Base-by-base conservation (phyloP, 2,888 invertebrate species). In the Pheosia gnoma region DNA sequence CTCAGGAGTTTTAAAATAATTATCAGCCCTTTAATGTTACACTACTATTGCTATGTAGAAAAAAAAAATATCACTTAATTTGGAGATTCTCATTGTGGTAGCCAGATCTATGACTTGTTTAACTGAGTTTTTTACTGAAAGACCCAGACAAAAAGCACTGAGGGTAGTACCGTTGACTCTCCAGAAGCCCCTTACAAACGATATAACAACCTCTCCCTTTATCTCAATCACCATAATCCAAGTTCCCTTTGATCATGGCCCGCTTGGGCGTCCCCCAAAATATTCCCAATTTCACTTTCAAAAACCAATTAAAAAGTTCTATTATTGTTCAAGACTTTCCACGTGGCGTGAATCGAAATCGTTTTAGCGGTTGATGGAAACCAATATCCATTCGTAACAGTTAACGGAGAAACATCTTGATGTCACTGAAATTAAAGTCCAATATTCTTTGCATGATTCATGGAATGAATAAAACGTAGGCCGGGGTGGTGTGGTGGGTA, bases 361-460 rank as follows among this genome's bases (percentile, higher is more conserved):
- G 39, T 59, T 65, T 63, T 60, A 72, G 73, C 77, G 69, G 74
- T 76, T 71, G 74, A 73, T 69, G 70, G 72, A 76, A 77, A 68
- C 65, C 70, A 71, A 75, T 71, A 74, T 74, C 58, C 61, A 61
- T 64, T 65, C 25, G 11, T 39, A 61, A 11, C 54, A 10, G 51
- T 59, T 41, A 59, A 36, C 57, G 49, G 45, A 70, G 65, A 70
- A 66, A 66, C 61, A 61, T 57, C 59, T 65, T 67, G 74, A 65
- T 67, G 9, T 0, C 0, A 0, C 8, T 11, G 43, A 4, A 0
- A 1, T 55, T 72, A 57, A 57, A 37, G 57, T 45, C 36, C 6
- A 43, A 5, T 45, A 45, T 57, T 57, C 63, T 62, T 60, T 62
- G 63, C 60, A 49, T 53, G 54, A 45, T 58, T 58, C 56, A 53